A percentile compares a stretch with the other conserved stretches of the same genome.
Conservation (phyloP, 2,797 vertebrate species). For the Basileuterus tristriatus region DNA sequence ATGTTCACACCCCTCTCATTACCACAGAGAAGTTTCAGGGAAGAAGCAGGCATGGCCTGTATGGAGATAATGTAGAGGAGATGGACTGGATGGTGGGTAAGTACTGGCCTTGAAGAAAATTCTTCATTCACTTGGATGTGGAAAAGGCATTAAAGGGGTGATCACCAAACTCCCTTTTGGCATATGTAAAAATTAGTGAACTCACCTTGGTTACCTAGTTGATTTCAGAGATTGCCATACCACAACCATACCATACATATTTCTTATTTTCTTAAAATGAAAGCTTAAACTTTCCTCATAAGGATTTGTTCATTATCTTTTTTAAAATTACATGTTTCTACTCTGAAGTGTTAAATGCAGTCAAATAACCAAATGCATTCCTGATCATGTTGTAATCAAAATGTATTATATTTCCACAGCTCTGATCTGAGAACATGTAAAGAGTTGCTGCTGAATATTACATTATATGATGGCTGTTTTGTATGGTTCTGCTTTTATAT, state of each 20-base stretch:
- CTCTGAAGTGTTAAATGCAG: neutral
- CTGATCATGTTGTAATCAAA: neutral
- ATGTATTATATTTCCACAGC: neutral
- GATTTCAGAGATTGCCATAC: neutral
- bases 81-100: conserved; percentile 86
- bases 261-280: neutral
- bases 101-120: neutral
- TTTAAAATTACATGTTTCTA: neutral
- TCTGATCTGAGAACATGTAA: too few relatives aligned
- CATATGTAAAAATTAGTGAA: neutral
- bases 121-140: neutral
- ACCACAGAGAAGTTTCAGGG: conserved; percentile 79
- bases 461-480: too few relatives aligned
- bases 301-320: neutral
- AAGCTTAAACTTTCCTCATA: neutral
- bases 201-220: neutral
- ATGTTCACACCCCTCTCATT: conserved; percentile 80
- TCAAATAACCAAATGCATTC: neutral
- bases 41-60: conserved; percentile 84
- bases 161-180: neutral
- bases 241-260: neutral
- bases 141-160: neutral
- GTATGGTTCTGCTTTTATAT: too few relatives aligned
- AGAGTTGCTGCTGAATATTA: too few relatives aligned
- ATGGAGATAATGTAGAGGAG: conserved; percentile 90